Evolutionary conservation across 1,140 invertebrate genomes (phyloP).

Genomic region (Drosophila obscura): DNA sequence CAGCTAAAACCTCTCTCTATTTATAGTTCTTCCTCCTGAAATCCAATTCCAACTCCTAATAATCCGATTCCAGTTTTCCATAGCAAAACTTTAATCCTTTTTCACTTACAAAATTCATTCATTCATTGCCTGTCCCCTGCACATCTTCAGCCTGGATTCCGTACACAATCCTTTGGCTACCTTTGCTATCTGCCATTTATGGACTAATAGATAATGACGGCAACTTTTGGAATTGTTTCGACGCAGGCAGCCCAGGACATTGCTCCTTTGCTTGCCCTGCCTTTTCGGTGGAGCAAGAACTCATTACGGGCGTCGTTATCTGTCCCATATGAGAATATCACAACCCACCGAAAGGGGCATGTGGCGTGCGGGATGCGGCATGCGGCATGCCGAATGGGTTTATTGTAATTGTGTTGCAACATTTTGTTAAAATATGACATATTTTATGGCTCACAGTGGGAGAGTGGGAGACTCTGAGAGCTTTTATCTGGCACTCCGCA

Average conservation of each 20-base stretch:
- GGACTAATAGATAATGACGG: constrained; percentile 75
- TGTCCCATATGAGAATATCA: constrained; percentile 73
- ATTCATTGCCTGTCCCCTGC: neutral
- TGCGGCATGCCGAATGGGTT: constrained; percentile 73
- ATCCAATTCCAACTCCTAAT: too few relatives aligned
- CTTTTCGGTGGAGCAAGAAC: constrained; percentile 24
- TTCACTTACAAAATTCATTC: too few relatives aligned
- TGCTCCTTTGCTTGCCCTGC: neutral
- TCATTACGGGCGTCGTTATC: constrained; percentile 70
- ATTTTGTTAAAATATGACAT: constrained; percentile 83
- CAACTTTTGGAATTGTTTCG: constrained; percentile 69
- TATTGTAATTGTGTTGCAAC: constrained; percentile 79
- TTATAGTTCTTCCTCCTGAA: too few relatives aligned
- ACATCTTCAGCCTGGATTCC: constrained; percentile 5
- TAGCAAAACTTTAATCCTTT: constrained; percentile 1
- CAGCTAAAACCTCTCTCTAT: too few relatives aligned
- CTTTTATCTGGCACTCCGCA: constrained; percentile 64
- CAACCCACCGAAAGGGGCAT: neutral
- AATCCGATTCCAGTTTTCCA: too few relatives aligned
- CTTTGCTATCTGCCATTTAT: constrained; percentile 64
- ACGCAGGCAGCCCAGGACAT: constrained; percentile 22
- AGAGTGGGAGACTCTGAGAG: constrained; percentile 7
- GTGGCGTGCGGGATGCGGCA: too few relatives aligned
- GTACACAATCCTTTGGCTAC: constrained; percentile 23
- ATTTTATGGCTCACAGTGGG: constrained; percentile 76